Evolutionary conservation across 2,113 vertebrate species (phyloP).

Genomic region (Centropus unirufus): DNA sequence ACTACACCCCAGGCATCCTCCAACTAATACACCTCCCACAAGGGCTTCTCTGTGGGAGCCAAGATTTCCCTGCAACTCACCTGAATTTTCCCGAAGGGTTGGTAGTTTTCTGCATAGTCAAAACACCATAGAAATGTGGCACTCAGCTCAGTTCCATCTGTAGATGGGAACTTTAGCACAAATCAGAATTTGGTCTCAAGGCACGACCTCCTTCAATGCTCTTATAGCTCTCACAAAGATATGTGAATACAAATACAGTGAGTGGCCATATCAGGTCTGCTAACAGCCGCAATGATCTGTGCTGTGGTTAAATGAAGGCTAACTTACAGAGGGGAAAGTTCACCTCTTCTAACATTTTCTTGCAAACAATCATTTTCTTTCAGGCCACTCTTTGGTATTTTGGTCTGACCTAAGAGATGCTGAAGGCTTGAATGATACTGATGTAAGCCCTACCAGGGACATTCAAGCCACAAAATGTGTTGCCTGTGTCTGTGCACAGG

Average conservation of each 20-base stretch:
- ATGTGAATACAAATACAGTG: accelerated
- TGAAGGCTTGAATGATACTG: not conserved
- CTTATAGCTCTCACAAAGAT: not conserved
- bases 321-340: not conserved
- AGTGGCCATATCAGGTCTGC: not conserved
- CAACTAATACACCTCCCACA: too few relatives aligned
- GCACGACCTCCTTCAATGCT: not conserved
- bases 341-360: not conserved
- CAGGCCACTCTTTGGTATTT: not conserved
- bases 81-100: too few relatives aligned
- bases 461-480: not conserved
- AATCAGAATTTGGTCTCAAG: not conserved
- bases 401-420: not conserved
- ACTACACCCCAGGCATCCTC: too few relatives aligned
- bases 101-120: not conserved
- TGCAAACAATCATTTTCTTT: not conserved
- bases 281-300: not conserved
- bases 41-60: too few relatives aligned
- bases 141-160: not conserved
- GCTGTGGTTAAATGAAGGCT: not conserved
- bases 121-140: not conserved
- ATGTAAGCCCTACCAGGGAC: not conserved
- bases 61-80: too few relatives aligned
- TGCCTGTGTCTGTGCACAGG: accelerated
- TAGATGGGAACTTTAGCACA: not conserved